Conservation (phyloP, 1,140 invertebrate genomes). For the Bombus ignitus region DNA sequence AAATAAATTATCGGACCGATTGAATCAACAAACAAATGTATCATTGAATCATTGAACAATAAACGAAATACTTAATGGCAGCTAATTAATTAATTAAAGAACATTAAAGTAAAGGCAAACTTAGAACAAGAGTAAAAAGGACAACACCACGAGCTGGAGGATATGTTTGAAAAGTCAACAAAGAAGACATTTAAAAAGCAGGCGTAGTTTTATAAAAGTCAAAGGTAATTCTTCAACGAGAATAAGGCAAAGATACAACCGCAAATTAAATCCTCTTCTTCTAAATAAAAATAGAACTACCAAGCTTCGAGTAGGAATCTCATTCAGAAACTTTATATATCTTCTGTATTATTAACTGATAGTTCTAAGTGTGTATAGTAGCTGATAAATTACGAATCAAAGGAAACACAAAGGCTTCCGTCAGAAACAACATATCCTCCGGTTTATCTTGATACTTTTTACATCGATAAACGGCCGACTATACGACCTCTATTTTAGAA, state of each 20-base stretch:
- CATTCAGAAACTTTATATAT: background rate
- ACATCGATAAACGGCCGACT: background rate
- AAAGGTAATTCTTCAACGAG: conserved; percentile 16
- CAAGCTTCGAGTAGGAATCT: background rate
- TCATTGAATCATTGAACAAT: background rate
- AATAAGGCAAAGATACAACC: background rate
- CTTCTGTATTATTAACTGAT: background rate
- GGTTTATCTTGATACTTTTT: background rate
- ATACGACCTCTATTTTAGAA: background rate
- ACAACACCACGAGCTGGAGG: background rate
- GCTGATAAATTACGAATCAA: too few relatives aligned
- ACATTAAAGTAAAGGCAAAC: background rate
- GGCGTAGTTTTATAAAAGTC: conserved; percentile 8
- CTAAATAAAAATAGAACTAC: conserved; percentile 6
- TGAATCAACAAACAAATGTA: background rate
- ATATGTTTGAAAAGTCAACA: conserved; percentile 24
- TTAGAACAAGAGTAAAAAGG: too few relatives aligned
- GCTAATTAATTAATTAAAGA: background rate
- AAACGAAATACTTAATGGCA: background rate
- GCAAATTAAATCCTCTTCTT: conserved; percentile 8
- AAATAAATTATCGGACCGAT: too few relatives aligned
- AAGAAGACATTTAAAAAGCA: conserved; percentile 1
- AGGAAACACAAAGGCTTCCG: too few relatives aligned
- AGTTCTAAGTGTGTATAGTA: too few relatives aligned
- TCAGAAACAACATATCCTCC: background rate